These are phyloP conservation scores for Diplolepis rosae DNA, from an alignment of 2,888 invertebrate species.

Conservation along the genomic window DNA sequence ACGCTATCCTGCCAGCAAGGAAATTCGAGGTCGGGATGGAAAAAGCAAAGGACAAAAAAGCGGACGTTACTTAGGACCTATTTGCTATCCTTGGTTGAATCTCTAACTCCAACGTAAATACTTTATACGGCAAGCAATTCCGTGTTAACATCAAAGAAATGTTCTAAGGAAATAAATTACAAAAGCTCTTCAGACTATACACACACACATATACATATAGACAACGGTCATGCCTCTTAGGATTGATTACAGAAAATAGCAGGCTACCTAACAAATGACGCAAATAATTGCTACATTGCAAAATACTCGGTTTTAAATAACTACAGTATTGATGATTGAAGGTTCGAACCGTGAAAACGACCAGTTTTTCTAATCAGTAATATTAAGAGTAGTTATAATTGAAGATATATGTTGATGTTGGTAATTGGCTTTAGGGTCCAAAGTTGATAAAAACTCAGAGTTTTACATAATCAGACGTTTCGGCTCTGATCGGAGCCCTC, in stretches of 20 bases:
- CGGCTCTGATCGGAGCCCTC: too few species aligned
- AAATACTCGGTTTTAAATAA: background rate
- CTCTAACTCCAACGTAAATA: slow-evolving; percentile 22
- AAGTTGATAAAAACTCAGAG: too few species aligned
- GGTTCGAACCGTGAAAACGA: background rate
- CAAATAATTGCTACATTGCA: background rate
- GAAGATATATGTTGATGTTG: too few species aligned
- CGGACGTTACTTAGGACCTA: slow-evolving; percentile 23
- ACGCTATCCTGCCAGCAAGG: slow-evolving; percentile 16
- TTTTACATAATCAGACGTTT: too few species aligned
- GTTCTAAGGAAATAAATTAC: slow-evolving; percentile 10
- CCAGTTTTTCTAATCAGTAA: background rate
- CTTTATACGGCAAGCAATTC: slow-evolving; percentile 18
- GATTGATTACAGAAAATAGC: slow-evolving; percentile 23
- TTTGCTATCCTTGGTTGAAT: slow-evolving; percentile 24
- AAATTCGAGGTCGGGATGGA: slow-evolving; percentile 11
- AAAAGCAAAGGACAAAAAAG: background rate
- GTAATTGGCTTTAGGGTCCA: too few species aligned
- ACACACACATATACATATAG: too few species aligned
- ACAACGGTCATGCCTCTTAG: background rate
- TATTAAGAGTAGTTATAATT: too few species aligned
- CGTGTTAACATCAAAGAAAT: slow-evolving; percentile 10
- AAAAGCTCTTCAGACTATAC: slow-evolving; percentile 2
- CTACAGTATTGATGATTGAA: background rate
- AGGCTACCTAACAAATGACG: background rate